Conservation (phyloP, 2,797 vertebrate genomes). For the Kryptolebias ocellatus region DNA sequence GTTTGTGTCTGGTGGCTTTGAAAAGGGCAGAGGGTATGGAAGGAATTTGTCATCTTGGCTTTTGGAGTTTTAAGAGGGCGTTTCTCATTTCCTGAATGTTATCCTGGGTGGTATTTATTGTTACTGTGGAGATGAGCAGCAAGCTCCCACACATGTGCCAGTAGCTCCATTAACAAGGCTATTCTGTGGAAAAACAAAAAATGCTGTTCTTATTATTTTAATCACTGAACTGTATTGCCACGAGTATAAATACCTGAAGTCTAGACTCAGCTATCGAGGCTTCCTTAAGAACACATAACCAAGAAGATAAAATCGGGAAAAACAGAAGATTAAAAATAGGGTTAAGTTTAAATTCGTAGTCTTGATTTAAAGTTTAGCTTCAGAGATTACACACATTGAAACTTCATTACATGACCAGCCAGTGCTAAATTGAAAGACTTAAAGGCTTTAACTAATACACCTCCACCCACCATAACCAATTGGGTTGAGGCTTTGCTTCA, state of each 20-base stretch:
- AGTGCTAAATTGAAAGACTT: constrained; percentile 21
- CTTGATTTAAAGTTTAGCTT: constrained; percentile 8
- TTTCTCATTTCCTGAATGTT: constrained; percentile 74
- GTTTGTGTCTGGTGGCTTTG: constrained; percentile 40
- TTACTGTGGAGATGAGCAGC: constrained; percentile 68
- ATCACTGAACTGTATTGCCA: not conserved
- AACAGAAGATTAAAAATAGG: not conserved
- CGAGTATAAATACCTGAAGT: not conserved
- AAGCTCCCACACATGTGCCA: constrained; percentile 49
- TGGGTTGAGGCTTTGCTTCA: constrained; percentile 31
- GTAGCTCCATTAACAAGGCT: constrained; percentile 5
- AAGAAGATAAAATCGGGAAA: not conserved
- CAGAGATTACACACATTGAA: constrained; percentile 12
- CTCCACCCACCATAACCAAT: constrained; percentile 22
- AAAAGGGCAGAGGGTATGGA: constrained; percentile 33
- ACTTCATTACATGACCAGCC: constrained; percentile 6
- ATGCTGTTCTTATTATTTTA: not conserved
- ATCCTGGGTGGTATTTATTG: constrained; percentile 71
- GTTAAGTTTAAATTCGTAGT: constrained; percentile 4
- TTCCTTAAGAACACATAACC: not conserved
- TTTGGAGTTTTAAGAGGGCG: constrained; percentile 65
- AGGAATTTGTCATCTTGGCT: constrained; percentile 72
- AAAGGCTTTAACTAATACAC: constrained; percentile 18
- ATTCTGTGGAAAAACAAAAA: not conserved
- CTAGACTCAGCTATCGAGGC: not conserved